A percentile compares a stretch with the other conserved stretches of the same genome.
These are phyloP conservation scores for Dendrolimus houi DNA, from an alignment of 2,888 invertebrate genomes.

Conservation along the genomic window DNA sequence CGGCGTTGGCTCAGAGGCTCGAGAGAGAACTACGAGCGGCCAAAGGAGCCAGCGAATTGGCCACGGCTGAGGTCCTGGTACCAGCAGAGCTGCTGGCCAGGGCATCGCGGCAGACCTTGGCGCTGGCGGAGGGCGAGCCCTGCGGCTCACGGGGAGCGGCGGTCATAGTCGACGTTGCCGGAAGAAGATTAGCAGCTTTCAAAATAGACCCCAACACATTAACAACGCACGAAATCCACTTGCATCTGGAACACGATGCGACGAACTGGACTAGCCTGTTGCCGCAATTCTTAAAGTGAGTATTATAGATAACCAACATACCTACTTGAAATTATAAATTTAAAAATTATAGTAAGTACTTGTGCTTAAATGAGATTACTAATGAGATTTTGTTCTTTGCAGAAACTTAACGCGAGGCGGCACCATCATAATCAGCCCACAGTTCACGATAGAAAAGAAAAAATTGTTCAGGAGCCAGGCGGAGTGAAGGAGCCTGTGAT, in stretches of 20 bases:
- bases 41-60: conserved; percentile 85
- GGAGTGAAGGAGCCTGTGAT: conserved; percentile 52
- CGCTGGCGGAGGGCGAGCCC: conserved; percentile 91
- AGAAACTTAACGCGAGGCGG: conserved; percentile 91
- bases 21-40: conserved; percentile 88
- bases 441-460: conserved; percentile 92
- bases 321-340: too few relatives aligned
- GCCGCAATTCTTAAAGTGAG: conserved; percentile 94
- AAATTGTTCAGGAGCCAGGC: conserved; percentile 89
- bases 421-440: conserved; percentile 92
- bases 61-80: conserved; percentile 89
- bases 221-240: conserved; percentile 92
- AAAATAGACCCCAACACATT: conserved; percentile 91
- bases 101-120: conserved; percentile 86
- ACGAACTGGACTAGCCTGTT: conserved; percentile 91
- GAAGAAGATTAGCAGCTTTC: conserved; percentile 86
- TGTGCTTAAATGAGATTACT: conserved; percentile 10
- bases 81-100: conserved; percentile 88
- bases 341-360: too few relatives aligned
- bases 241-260: conserved; percentile 90
- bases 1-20: conserved; percentile 83
- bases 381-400: conserved; percentile 30
- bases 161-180: conserved; percentile 89
- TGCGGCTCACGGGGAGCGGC: conserved; percentile 92
- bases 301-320: conserved; percentile 20